Conservation (phyloP, 2,888 invertebrate species). For the Hemicrepidius hirtus region DNA sequence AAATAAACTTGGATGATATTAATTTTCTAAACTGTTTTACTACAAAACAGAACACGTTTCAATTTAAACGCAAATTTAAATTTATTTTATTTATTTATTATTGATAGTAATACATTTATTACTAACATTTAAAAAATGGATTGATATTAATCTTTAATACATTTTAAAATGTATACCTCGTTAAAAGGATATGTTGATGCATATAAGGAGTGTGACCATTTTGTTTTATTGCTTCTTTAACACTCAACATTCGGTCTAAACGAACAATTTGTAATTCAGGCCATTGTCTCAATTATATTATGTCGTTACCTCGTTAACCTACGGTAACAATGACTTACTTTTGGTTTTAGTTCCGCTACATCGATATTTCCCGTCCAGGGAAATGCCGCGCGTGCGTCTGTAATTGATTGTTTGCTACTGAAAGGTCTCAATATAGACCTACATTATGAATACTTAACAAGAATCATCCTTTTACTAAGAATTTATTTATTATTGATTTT, state of each 20-base stretch:
- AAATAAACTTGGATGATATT: too few species aligned
- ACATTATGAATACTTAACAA: too few species aligned
- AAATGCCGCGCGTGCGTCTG: conserved; percentile 33
- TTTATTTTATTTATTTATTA: too few species aligned
- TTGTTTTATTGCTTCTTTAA: conserved; percentile 63
- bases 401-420: conserved; percentile 9
- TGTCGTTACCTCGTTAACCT: conserved; percentile 50
- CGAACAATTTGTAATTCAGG: conserved; percentile 19
- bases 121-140: too few species aligned
- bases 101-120: too few species aligned
- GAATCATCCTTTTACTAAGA: too few species aligned
- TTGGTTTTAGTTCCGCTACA: conserved; percentile 49
- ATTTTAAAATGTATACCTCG: conserved; percentile 63
- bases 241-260: conserved; percentile 62
- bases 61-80: too few species aligned
- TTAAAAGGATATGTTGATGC: conserved; percentile 71
- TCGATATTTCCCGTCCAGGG: conserved; percentile 35
- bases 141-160: too few species aligned
- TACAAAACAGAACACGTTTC: too few species aligned
- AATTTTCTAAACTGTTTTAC: too few species aligned
- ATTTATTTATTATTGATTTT: too few species aligned
- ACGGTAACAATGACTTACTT: conserved; percentile 52
- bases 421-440: not conserved
- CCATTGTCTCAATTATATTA: conserved; percentile 35
- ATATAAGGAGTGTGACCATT: conserved; percentile 69